Evolutionary conservation across 2,888 invertebrate genomes (phyloP).

Genomic region (Drosophila hamatofila): DNA sequence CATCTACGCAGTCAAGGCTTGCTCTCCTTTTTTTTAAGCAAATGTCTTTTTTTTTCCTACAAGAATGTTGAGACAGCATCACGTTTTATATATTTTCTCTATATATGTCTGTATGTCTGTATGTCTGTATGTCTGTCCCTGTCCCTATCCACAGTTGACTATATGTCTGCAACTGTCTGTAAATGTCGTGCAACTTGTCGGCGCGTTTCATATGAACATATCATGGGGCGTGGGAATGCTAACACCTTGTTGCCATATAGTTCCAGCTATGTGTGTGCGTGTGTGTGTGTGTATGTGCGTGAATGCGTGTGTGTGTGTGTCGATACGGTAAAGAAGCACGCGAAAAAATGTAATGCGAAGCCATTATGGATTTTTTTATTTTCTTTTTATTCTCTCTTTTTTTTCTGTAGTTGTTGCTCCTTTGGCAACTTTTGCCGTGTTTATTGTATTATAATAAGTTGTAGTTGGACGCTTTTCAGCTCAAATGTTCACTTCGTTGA

Average conservation of each 20-base stretch:
- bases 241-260: conserved; percentile 50
- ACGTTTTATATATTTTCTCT: conserved; percentile 10
- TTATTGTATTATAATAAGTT: conserved; percentile 64
- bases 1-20: conserved; percentile 11
- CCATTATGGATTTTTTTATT: conserved; percentile 56
- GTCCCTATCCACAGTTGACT: conserved; percentile 4
- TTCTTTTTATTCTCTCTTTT: background rate
- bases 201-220: conserved; percentile 45
- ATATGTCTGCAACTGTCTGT: conserved; percentile 45
- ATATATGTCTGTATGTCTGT: conserved; percentile 1
- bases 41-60: background rate
- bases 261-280: background rate
- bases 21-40: background rate
- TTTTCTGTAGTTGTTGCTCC: conserved; percentile 7
- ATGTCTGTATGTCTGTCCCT: too few relatives aligned
- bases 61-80: conserved; percentile 8
- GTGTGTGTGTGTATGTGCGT: background rate
- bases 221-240: conserved; percentile 53
- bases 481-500: conserved; percentile 35
- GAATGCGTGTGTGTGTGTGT: conserved; percentile 4
- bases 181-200: conserved; percentile 54
- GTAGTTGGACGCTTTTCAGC: conserved; percentile 49
- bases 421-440: conserved; percentile 30
- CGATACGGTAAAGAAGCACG: conserved; percentile 37
- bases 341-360: conserved; percentile 43